These are phyloP conservation scores for Andrena hattorfiana DNA, from an alignment of 2,888 invertebrate genomes.

Conservation along the genomic window DNA sequence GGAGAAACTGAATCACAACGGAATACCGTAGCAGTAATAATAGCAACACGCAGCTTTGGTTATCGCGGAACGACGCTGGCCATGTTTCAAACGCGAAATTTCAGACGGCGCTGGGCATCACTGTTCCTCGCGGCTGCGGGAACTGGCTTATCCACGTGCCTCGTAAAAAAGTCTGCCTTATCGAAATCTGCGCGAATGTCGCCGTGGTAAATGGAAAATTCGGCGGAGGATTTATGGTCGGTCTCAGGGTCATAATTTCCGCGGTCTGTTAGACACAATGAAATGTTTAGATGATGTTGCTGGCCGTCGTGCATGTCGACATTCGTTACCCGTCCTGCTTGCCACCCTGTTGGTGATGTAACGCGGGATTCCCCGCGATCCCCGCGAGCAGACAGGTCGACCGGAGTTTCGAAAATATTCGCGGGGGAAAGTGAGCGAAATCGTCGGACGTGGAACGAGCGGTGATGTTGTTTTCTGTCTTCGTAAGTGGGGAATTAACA, in stretches of 20 bases:
- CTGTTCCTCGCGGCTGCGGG: neutral
- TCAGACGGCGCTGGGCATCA: neutral
- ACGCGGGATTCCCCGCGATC: neutral
- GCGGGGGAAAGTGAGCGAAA: neutral
- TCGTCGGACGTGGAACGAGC: neutral
- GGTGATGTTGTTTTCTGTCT: neutral
- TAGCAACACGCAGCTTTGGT: neutral
- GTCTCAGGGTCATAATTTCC: neutral
- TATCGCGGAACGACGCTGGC: constrained; percentile 6
- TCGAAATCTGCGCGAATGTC: constrained; percentile 6
- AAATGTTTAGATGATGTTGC: neutral
- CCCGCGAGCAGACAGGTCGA: neutral
- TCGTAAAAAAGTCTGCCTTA: neutral
- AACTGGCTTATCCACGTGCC: constrained; percentile 19
- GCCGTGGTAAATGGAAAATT: constrained; percentile 8
- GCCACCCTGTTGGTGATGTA: constrained; percentile 1
- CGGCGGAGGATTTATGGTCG: neutral
- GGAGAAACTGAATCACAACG: neutral
- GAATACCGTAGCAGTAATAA: neutral
- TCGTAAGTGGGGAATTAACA: neutral
- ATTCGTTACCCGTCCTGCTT: neutral
- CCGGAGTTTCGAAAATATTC: neutral
- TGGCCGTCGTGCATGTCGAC: neutral
- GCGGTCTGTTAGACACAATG: neutral
- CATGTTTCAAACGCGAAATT: constrained; percentile 3